Evolutionary conservation across 1,140 invertebrate species (phyloP), one percentile per base, ranked within the genome.

Genomic region (Bombus waltoni): DNA sequence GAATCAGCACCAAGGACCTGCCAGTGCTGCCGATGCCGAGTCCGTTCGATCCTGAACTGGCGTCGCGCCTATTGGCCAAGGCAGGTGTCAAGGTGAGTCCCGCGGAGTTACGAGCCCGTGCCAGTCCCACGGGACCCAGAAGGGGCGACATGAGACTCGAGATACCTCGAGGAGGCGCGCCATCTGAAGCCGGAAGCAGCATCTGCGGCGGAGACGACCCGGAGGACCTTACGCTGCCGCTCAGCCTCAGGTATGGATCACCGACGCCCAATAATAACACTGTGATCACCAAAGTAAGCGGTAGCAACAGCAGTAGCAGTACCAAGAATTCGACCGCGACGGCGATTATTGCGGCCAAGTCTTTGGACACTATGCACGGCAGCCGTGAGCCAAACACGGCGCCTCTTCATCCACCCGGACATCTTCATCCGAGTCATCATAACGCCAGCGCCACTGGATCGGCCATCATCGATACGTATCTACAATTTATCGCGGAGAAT

Each of bases 11-110:
- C 70, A 98, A 98, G 96, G 98, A 98, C 93, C 95, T 99, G 77
- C 98, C 98, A 8, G 98, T 98, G 22, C 93, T 98, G 87, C 98
- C 98, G 57, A 98, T 98, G 98, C 98, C 98, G 15, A 97, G 97
- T 76, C 97, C 98, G 6, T 98, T 98, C 93, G 98, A 98, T 94
- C 98, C 98, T 0, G 98, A 98, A 85, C 96, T 98, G 35, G 98
- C 98, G 35, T 96, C 95, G 66, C 97, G 97, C 81, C 95, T 98
- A 75, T 93, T 98, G 65, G 97, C 97, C 40, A 98, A 98, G 94
- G 98, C 98, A 0, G 98, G 98, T 3, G 97, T 98, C 2, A 98
- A 98, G 94, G 97, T 98, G 74, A 98, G 97, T 35, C 96, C 98
- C 0, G 97, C 97, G 9, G 98, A 98, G 91, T 92, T 98, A 25